Conservation (phyloP, 2,113 vertebrate species). For the Bettongia penicillata region DNA sequence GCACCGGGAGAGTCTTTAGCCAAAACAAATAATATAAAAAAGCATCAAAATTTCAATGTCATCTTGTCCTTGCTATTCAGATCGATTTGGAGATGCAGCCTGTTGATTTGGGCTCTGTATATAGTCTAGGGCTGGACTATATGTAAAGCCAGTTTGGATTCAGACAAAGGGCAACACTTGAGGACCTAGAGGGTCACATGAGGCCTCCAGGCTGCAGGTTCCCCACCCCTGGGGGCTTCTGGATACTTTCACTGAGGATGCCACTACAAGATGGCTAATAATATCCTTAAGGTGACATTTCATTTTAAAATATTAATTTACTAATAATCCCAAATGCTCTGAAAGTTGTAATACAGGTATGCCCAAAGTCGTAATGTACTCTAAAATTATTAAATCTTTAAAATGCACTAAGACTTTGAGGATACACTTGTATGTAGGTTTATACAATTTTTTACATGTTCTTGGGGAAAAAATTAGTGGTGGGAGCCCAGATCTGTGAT, state of each 20-base stretch:
- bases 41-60: background rate
- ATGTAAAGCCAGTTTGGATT: too few relatives aligned
- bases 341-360: background rate
- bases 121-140: too few relatives aligned
- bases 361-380: too few relatives aligned
- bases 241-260: background rate
- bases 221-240: background rate
- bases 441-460: background rate
- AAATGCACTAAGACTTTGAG: background rate
- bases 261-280: background rate
- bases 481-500: background rate
- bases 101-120: background rate
- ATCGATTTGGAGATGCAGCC: background rate
- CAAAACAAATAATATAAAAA: background rate
- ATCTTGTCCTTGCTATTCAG: background rate
- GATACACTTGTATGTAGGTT: background rate
- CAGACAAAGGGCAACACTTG: too few relatives aligned
- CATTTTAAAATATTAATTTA: background rate
- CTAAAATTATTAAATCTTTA: background rate
- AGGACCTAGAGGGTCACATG: too few relatives aligned
- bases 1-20: background rate
- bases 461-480: background rate
- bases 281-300: background rate
- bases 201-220: too few relatives aligned
- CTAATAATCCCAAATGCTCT: background rate